Evolutionary conservation across 2,113 vertebrate genomes (phyloP), one percentile per base, ranked within the genome.

Genomic region (Pterocles gutturalis): DNA sequence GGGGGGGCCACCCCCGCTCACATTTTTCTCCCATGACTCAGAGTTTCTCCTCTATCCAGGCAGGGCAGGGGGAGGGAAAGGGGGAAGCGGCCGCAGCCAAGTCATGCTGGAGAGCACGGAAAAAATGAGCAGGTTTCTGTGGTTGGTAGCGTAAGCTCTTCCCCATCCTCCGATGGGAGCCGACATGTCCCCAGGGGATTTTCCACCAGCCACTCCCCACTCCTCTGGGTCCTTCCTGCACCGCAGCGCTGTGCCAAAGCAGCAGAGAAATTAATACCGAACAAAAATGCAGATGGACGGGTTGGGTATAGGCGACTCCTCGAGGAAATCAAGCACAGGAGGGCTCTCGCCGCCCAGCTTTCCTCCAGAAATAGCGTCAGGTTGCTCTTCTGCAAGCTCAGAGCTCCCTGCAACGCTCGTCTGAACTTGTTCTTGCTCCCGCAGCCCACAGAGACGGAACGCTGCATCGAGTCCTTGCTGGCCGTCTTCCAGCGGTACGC

Each of bases 381-480:
- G 36, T 7, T 26, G 41, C 18, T 34, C 17, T 51, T 4, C 22
- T 0, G 28, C 9, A 2, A 46, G 20, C 4, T 17, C 51, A 2
- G 11, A 41, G 71, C 53, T 36, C 17, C 6, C 34, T 11, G 10
- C 34, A 8, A 3, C 1, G 4, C 51, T 17, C 5, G 2, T 38
- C 70, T 12, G 5, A 36, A 3, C 31, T 3, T 2, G 13, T 5
- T 18, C 26, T 28, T 12, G 4, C 18, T 7, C 54, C 45, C 33
- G 25, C 95, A 98, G 76, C 98, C 98, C 46, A 98, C 98, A 0
- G 98, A 98, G 83, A 98, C 98, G 0, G 98, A 98, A 33, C 95
- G 98, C 4, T 98, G 98, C 97, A 98, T 98, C 16, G 98, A 98
- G 94, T 98, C 98, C 12, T 96, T 98, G 83, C 98, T 98, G 14